Percentiles rank a stretch among this genome's conserved stretches.
These are phyloP conservation scores for Andrena flavipes DNA, from an alignment of 2,888 invertebrate species.

Conservation along the genomic window DNA sequence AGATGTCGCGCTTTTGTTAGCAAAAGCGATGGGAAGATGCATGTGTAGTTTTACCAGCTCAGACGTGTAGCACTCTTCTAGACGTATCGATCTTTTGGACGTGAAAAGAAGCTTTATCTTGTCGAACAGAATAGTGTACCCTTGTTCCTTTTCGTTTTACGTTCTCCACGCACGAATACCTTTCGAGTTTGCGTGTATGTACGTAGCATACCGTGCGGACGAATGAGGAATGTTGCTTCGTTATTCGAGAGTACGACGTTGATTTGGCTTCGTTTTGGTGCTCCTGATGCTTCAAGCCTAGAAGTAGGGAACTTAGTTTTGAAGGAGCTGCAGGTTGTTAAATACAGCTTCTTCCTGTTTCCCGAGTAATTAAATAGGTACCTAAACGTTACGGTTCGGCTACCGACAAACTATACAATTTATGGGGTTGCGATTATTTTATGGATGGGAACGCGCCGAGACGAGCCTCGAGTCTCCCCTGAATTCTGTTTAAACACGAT, in stretches of 20 bases:
- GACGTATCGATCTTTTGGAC: constrained; percentile 2
- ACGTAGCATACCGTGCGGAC: neutral
- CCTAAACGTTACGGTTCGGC: neutral
- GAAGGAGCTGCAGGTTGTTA: too few species aligned
- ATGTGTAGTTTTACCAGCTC: constrained; percentile 11
- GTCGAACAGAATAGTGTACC: constrained; percentile 2
- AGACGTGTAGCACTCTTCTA: constrained; percentile 1
- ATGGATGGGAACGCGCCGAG: neutral
- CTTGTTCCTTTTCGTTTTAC: constrained; percentile 1
- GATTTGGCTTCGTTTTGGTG: too few species aligned
- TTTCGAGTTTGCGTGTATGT: neutral
- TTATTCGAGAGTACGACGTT: neutral
- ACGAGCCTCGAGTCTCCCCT: neutral
- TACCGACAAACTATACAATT: constrained; percentile 1
- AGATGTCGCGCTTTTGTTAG: constrained; percentile 8
- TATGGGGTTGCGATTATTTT: constrained; percentile 27
- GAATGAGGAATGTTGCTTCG: neutral
- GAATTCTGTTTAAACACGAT: constrained; percentile 31
- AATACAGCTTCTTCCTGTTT: neutral
- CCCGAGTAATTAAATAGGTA: neutral
- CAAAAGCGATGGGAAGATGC: constrained; percentile 2
- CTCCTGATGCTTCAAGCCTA: too few species aligned
- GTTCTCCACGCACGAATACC: neutral
- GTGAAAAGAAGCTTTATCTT: constrained; percentile 13
- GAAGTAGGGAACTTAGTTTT: too few species aligned